Base-by-base conservation (phyloP, 2,888 invertebrate species). In the Zygaena filipendulae region DNA sequence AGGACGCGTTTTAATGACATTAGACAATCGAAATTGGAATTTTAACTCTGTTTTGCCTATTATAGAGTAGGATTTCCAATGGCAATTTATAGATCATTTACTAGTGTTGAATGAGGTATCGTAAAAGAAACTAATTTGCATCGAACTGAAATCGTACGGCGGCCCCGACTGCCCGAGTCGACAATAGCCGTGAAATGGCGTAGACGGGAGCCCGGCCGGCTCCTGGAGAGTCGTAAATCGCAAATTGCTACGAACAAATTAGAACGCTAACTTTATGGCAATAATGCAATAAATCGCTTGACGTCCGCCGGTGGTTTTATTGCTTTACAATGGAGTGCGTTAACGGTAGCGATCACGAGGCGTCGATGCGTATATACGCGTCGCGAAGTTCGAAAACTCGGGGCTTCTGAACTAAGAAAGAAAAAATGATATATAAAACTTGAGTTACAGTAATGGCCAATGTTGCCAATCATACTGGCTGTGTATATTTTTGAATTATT, bases 71-170 rank as follows among this genome's bases (percentile, higher is more conserved):
- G n/a, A 23, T 12, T 23, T 23, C 2, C 11, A 12, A n/a, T n/a
- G 11, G 23, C 5, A 12, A 12, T 4, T 6, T 6, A 6, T 7
- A 6, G 16, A 16, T n/a, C n/a, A n/a, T n/a, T 31, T 29, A 29
- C 13, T 21, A 24, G 11, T 25, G 13, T 28, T 24, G 6, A 27
- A 49, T 53, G 56, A 57, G 47, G 49, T 52, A 57, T 69, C 69
- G 68, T 74, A 71, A 75, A 72, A 56, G 52, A 56, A 64, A 61
- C 70, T 64, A 71, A 77, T 74, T 72, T 71, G 69, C 70, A 61
- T 59, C 57, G 43, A 48, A 49, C 43, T 42, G 49, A 52, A 52
- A 47, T 46, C 45, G 40, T 47, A 46, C 39, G 38, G 43, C 48
- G 47, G 45, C 48, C 46, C 36, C 39, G 45, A 42, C 44, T 52